Base-by-base conservation (phyloP, 2,797 vertebrate species). In the Takifugu rubripes region DNA sequence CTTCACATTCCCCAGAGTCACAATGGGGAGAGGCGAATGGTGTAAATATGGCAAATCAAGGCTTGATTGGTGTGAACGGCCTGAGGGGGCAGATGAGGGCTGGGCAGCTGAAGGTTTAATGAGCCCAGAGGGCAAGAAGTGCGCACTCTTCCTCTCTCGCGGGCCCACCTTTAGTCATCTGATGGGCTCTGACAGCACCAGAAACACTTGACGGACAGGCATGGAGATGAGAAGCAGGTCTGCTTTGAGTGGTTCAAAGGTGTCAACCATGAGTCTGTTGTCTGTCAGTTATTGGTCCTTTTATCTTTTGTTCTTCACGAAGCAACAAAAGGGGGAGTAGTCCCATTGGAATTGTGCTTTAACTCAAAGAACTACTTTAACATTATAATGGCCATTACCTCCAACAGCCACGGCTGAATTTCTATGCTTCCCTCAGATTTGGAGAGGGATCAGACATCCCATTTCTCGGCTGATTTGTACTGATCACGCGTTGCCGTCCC, bases 91-190 rank as follows among this genome's bases (percentile, higher is more conserved):
- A 42, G 40, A n/a, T 36, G 25, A 42, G n/a, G 52, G 49, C 47
- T 10, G 58, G 40, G 83, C 86, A 87, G 85, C 87, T 84, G 79
- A 87, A 72, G 68, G 65, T 79, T 87, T 88, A 89, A 90, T 90
- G 86, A 86, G 83, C 74, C 78, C 69, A 80, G 78, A 74, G 68
- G 70, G 70, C 59, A 75, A 74, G 77, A 77, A 60, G 56, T 64
- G 77, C 72, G 60, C 54, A 17, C 59, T 47, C 51, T 31, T 31
- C 29, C 31, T 72, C 74, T 65, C 74, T 68, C 77, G 56, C 14
- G 58, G 65, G 75, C 64, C 77, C 81, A 88, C 87, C 85, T 82
- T 79, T 77, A 81, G 78, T 72, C 72, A 60, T 69, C 62, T 72
- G 64, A 67, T 76, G 72, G 63, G 45, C 68, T 79, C 66, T 79